Conservation (phyloP, 2,113 vertebrate genomes). For the Callopanchax toddi region DNA sequence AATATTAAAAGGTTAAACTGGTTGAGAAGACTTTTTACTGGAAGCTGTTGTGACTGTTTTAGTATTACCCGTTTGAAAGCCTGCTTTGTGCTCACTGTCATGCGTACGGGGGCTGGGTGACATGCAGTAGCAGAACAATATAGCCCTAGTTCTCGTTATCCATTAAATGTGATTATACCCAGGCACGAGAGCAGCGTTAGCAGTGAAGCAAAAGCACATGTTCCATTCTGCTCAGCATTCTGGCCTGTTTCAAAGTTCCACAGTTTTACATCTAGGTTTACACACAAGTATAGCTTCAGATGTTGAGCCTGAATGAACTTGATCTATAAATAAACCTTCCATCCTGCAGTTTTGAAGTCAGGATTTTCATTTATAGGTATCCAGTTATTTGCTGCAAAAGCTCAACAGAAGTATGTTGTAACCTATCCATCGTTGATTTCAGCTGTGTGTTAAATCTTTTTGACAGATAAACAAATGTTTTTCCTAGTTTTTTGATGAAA, state of each 20-base stretch:
- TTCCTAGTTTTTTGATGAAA: not conserved
- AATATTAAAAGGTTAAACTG: not conserved
- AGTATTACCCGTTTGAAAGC: conserved; percentile 41
- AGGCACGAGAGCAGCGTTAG: conserved; percentile 43
- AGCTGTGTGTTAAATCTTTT: not conserved
- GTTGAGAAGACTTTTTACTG: conserved; percentile 14
- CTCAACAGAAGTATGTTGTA: not conserved
- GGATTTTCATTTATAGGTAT: not conserved
- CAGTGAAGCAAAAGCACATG: conserved; percentile 46
- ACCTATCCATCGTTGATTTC: not conserved
- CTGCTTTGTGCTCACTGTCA: conserved; percentile 52
- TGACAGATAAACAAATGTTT: not conserved
- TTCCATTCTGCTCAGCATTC: conserved; percentile 15
- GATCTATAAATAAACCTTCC: not conserved
- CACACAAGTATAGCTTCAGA: not conserved
- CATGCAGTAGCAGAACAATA: conserved; percentile 44
- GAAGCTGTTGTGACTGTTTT: conserved; percentile 28
- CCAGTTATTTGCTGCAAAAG: not conserved
- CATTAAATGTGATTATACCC: conserved; percentile 66
- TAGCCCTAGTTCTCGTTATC: conserved; percentile 54
- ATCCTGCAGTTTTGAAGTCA: not conserved
- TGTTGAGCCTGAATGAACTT: not conserved
- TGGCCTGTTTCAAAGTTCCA: conserved; percentile 12
- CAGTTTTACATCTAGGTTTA: not conserved
- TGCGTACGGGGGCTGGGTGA: conserved; percentile 38